Evolutionary conservation across 2,888 invertebrate species (phyloP).

Genomic region (Melieria omissa): DNA sequence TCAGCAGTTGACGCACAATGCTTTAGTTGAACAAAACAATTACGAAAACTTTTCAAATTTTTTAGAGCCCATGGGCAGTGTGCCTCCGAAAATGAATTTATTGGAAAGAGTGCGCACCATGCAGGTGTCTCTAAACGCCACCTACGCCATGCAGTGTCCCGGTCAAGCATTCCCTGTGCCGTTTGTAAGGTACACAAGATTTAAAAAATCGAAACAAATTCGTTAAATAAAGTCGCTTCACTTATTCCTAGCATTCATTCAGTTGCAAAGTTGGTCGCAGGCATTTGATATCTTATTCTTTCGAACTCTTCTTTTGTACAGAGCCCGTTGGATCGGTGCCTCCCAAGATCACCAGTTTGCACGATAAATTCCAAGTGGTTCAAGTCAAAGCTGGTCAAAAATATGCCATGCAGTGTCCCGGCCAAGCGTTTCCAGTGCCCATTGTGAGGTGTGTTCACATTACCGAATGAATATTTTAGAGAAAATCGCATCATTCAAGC

Average conservation of each 20-base stretch:
- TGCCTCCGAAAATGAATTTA: conserved; percentile 75
- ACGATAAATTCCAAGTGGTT: conserved; percentile 64
- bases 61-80: conserved; percentile 69
- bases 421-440: conserved; percentile 82
- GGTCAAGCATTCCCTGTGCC: conserved; percentile 81
- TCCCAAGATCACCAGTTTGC: conserved; percentile 71
- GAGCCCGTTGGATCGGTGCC: conserved; percentile 69
- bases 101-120: conserved; percentile 73
- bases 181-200: conserved; percentile 58
- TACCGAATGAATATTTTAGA: not conserved
- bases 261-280: no score
- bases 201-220: no score
- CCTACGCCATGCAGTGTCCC: conserved; percentile 77
- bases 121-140: conserved; percentile 66
- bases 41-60: not conserved
- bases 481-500: not conserved
- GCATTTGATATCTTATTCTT: no score
- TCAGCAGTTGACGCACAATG: no score
- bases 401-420: conserved; percentile 77
- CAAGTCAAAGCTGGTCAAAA: conserved; percentile 68
- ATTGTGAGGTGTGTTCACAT: conserved; percentile 70
- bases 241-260: no score
- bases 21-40: no score
- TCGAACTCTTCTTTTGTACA: conserved; percentile 38
- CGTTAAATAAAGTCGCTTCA: no score